Percentiles rank a stretch among this genome's conserved stretches.
Conservation (phyloP, 2,113 vertebrate species). For the Podiceps cristatus region DNA sequence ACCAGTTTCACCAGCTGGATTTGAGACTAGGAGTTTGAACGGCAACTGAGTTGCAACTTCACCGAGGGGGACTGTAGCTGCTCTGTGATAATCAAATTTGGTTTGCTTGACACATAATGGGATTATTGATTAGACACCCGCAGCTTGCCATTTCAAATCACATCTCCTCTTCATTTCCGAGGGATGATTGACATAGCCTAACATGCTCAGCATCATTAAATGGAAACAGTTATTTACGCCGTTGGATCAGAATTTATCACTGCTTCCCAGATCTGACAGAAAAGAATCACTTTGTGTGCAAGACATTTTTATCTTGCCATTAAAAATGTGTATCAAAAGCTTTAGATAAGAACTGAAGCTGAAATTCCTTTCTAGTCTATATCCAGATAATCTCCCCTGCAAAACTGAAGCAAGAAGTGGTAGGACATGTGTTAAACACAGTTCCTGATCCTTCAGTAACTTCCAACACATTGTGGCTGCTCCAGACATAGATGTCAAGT, state of each 20-base stretch:
- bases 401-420: not conserved
- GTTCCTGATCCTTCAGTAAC: not conserved
- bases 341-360: constrained; percentile 18
- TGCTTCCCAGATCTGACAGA: constrained; percentile 57
- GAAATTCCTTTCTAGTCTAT: not conserved
- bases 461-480: not conserved
- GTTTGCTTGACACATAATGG: constrained; percentile 64
- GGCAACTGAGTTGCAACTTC: not conserved
- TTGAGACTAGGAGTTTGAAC: not conserved
- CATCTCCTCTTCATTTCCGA: constrained; percentile 58
- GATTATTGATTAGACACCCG: constrained; percentile 65
- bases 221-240: constrained; percentile 40
- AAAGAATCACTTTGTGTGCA: constrained; percentile 11
- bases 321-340: constrained; percentile 11
- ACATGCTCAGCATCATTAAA: constrained; percentile 59
- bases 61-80: not conserved
- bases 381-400: not conserved
- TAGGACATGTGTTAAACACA: not conserved
- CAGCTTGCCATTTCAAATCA: constrained; percentile 61
- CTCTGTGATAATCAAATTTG: constrained; percentile 61
- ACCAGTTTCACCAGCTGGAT: not conserved
- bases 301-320: constrained; percentile 40
- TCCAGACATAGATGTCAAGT: not conserved
- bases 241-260: constrained; percentile 57
- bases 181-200: constrained; percentile 42